Conservation (phyloP, 2,113 vertebrate species). For the Entelurus aequoreus region DNA sequence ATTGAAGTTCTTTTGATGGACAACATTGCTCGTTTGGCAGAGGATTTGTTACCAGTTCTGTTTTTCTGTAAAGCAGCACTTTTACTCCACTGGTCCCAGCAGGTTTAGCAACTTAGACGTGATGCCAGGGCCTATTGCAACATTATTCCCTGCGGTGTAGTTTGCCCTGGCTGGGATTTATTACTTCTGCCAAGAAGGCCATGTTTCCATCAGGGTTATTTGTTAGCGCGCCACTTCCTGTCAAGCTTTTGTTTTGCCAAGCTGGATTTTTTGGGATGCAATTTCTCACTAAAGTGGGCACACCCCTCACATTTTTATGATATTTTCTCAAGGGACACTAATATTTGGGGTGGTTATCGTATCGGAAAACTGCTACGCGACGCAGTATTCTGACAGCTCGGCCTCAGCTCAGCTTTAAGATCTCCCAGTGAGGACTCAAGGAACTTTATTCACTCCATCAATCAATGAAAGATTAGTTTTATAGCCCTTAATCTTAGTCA, state of each 20-base stretch:
- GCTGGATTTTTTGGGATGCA: too few species aligned
- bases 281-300: not conserved
- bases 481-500: too few species aligned
- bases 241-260: constrained; percentile 1
- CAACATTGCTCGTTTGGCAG: not conserved
- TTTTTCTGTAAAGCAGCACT: not conserved
- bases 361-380: too few species aligned
- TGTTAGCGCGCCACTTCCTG: not conserved
- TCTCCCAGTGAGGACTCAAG: too few species aligned
- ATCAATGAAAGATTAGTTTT: too few species aligned
- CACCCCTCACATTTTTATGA: too few species aligned
- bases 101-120: constrained; percentile 5
- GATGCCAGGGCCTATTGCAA: not conserved
- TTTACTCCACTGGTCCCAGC: not conserved
- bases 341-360: too few species aligned
- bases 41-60: not conserved
- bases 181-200: not conserved
- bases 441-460: too few species aligned
- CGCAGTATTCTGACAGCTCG: too few species aligned
- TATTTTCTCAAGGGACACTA: too few species aligned
- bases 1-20: not conserved
- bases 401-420: too few species aligned
- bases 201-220: constrained; percentile 4
- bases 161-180: not conserved
- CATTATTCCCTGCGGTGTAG: constrained; percentile 1